Conservation (phyloP, 2,113 vertebrate genomes). For the Thermophis baileyi region DNA sequence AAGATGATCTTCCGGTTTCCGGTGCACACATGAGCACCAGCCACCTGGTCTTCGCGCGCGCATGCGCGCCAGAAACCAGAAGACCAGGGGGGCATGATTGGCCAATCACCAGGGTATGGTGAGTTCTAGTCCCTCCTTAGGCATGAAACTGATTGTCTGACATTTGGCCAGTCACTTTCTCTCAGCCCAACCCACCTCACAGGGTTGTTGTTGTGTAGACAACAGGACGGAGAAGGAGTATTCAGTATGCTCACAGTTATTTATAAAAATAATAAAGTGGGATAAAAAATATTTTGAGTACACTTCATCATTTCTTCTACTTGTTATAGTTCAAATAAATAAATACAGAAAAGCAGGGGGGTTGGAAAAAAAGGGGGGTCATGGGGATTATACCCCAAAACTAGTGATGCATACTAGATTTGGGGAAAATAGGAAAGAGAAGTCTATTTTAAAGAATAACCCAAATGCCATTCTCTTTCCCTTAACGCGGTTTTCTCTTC, state of each 20-base stretch:
- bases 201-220: too few relatives aligned
- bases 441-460: neutral
- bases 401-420: neutral
- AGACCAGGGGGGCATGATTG: too few relatives aligned
- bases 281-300: neutral
- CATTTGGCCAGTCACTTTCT: too few relatives aligned
- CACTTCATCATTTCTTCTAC: neutral
- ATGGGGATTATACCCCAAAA: neutral
- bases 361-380: accelerated
- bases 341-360: neutral
- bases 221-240: neutral
- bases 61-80: too few relatives aligned
- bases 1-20: too few relatives aligned
- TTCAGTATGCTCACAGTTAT: neutral
- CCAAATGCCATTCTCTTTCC: neutral
- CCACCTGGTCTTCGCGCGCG: too few relatives aligned
- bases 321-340: neutral
- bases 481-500: neutral
- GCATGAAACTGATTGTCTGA: too few relatives aligned
- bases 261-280: neutral
- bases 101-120: too few relatives aligned
- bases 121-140: too few relatives aligned
- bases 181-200: too few relatives aligned
- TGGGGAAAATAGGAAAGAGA: neutral
- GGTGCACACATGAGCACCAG: too few relatives aligned